Conservation (phyloP, 1,140 invertebrate genomes). For the Lycorma delicatula region DNA sequence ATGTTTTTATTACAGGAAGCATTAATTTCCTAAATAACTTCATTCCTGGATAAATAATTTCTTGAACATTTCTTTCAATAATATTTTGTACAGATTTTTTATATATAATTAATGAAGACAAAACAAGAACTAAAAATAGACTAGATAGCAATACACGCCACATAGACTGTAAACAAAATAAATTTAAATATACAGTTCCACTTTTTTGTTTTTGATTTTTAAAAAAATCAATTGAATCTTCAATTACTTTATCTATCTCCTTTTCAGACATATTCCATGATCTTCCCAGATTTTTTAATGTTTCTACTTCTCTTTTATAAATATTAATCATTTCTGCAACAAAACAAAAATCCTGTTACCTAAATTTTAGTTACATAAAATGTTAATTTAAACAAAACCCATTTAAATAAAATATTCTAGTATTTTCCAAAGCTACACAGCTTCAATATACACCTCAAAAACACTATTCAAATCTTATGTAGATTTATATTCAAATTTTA, state of each 20-base stretch:
- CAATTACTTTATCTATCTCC: not conserved
- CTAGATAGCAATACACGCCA: not conserved
- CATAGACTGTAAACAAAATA: not conserved
- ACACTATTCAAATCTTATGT: too few relatives aligned
- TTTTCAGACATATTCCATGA: not conserved
- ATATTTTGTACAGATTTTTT: constrained; percentile 42
- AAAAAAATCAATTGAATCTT: not conserved
- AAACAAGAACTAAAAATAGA: not conserved
- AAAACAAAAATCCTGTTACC: too few relatives aligned
- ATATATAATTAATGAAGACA: constrained; percentile 9
- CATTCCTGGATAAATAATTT: constrained; percentile 58
- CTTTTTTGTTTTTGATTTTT: not conserved
- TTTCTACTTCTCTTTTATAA: not conserved
- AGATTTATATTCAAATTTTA: too few relatives aligned
- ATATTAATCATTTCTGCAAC: not conserved
- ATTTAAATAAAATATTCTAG: too few relatives aligned
- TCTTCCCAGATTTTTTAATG: not conserved
- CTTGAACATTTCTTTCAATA: constrained; percentile 53
- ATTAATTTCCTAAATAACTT: constrained; percentile 49
- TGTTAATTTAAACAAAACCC: too few relatives aligned
- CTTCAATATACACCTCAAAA: too few relatives aligned
- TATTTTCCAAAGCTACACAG: too few relatives aligned
- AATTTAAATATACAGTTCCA: not conserved
- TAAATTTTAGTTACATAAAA: too few relatives aligned
- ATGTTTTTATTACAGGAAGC: constrained; percentile 49